Base-by-base conservation (phyloP, 2,113 vertebrate species). In the Actinemys pallida region DNA sequence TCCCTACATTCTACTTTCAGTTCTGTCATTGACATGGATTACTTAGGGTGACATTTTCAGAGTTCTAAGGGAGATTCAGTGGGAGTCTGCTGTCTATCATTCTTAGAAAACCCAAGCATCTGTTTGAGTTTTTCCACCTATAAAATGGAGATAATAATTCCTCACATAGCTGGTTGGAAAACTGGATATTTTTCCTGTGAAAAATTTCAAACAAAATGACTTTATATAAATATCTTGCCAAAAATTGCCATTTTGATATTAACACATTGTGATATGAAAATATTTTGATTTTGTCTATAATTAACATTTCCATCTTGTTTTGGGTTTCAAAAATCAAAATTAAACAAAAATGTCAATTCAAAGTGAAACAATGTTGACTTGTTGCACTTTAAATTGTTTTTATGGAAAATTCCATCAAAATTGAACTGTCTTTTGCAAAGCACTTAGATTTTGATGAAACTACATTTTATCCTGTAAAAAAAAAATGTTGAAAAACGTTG, bases 311-410 rank as follows among this genome's bases (percentile, higher is more conserved):
- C n/a, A 29, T 35, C 7, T 45, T 31, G 54, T 13, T 29, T 53
- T 24, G 4, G 6, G 24, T 79, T 85, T 78, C 12, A 1, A 65
- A 87, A 39, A 82, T 75, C 14, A 49, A 47, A 0, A 3, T 16
- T 59, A 52, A 31, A 2, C 59, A 87, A 92, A 82, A 91, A 65
- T 7, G 81, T 29, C 35, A 10, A n/a, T 78, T 72, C 81, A 79
- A 72, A 94, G 90, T 25, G 50, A 90, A 95, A 83, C n/a, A 75
- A 82, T 88, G 56, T 22, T 75, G 12, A 16, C 45, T 65, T 79
- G 3, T 53, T 90, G 57, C 81, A 17, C 31, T 27, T 90, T 12
- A 50, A 50, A 45, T 83, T 20, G n/a, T 57, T 84, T 45, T 45
- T 8, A 29, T 20, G 82, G 42, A 62, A 84, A 57, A 84, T 19